Evolutionary conservation across 1,140 invertebrate genomes (phyloP), one percentile per base, ranked within the genome.

Genomic region (Nilaparvata lugens): DNA sequence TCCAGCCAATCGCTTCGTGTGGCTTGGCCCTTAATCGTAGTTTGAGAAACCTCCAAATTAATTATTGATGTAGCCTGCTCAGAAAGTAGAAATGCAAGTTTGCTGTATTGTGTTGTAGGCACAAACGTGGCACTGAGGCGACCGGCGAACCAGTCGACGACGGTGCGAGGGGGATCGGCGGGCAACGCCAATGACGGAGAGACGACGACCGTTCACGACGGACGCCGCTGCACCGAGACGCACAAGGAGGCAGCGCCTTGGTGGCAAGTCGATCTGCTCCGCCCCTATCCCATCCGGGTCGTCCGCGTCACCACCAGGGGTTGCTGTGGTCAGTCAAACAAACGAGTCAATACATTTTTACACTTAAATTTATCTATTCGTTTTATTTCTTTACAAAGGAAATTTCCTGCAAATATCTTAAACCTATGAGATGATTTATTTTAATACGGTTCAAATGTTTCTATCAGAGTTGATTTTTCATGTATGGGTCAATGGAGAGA

Each of bases 191-290:
- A 93, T 69, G 91, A 94, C 68, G 92, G 91, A 1, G 87, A 86
- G 69, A 80, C 78, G 67, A 86, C 82, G 62, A 90, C 87, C 0
- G 86, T 93, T 56, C 90, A 93, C 67, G 91, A 93, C 68, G 88
- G 88, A 0, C 86, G 87, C 68, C 76, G 88, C 60, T 95, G 93
- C 72, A 91, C 90, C 0, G 91, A 94, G 74, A 95, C 92, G 0
- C 85, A 89, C 66, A 84, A 85, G 55, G 92, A 95, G 69, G 82
- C 84, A 0, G 92, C 89, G 11, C 91, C 92, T 0, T 95, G 91
- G 90, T 95, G 92, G 92, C 84, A 86, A 62, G 91, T 94, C 0
- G 89, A 95, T 71, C 75, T 95, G 13, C 77, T 95, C 4, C 78
- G 86, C 43, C 82, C 90, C 11, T 92, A 93, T 70, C 80, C 90